Evolutionary conservation across 2,888 invertebrate species (phyloP).

Genomic region (Thymelicus acteon): DNA sequence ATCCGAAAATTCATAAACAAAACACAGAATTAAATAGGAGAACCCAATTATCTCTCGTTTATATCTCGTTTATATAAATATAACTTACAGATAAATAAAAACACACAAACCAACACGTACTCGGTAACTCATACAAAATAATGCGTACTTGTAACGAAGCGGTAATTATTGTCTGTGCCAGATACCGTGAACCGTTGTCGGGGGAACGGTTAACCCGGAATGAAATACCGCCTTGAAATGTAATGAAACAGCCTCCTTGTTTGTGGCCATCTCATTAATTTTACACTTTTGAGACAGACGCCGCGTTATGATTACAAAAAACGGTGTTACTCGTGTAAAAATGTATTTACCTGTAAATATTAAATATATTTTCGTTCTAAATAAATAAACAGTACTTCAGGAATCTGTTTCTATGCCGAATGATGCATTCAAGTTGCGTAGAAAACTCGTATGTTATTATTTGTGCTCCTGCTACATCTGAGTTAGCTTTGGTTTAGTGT

Average conservation of each 20-base stretch:
- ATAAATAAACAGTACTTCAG: too few species aligned
- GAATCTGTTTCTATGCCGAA: too few species aligned
- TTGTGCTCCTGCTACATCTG: too few species aligned
- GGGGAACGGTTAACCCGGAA: slow-evolving; percentile 32
- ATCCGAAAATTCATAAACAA: neutral
- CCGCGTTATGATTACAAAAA: slow-evolving; percentile 20
- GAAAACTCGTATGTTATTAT: too few species aligned
- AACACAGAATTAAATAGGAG: neutral
- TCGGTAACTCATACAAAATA: slow-evolving; percentile 14
- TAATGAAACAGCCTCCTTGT: slow-evolving; percentile 31
- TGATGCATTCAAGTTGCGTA: too few species aligned
- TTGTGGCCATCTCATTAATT: slow-evolving; percentile 9
- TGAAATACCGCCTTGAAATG: slow-evolving; percentile 37
- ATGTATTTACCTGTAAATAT: neutral
- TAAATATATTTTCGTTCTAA: too few species aligned
- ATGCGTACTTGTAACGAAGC: slow-evolving; percentile 32
- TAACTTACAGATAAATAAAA: neutral
- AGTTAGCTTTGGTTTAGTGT: too few species aligned
- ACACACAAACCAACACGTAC: neutral
- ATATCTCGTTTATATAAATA: neutral
- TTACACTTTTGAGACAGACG: slow-evolving; percentile 14
- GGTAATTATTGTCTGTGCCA: slow-evolving; percentile 28
- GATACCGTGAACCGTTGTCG: slow-evolving; percentile 27
- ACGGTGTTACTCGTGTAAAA: neutral
- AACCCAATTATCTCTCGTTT: neutral